Percentiles rank a stretch among this genome's conserved stretches.
phyloP scores from a whole-genome alignment of 2,113 vertebrate genomes.

The Malurus melanocephalus region DNA sequence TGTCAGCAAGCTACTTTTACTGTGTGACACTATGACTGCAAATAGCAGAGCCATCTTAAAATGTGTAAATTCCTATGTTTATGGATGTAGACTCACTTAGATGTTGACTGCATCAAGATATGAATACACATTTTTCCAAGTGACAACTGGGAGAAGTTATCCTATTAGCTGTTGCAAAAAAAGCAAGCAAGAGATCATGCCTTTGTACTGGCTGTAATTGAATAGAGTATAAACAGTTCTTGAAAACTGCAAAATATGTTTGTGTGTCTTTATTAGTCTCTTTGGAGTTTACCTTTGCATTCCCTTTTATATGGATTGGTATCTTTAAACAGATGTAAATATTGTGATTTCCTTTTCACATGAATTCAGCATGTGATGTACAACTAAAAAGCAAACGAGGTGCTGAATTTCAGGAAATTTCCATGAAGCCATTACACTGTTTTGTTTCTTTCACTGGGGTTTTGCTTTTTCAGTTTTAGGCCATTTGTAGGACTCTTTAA shows the following conservation, averaged over 20 bases:
- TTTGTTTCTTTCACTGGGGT: slow-evolving; percentile 14
- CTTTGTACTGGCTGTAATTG: slow-evolving; percentile 56
- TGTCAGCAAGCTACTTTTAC: slow-evolving; percentile 19
- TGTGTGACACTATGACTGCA: slow-evolving; percentile 26
- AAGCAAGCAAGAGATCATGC: slow-evolving; percentile 34
- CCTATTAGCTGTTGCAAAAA: slow-evolving; percentile 47
- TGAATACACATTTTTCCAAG: slow-evolving; percentile 29
- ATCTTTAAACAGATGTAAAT: slow-evolving; percentile 53
- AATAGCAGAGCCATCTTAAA: slow-evolving; percentile 35
- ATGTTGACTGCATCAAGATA: slow-evolving; percentile 44
- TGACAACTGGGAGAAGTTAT: slow-evolving; percentile 56
- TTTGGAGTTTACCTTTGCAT: slow-evolving; percentile 56
- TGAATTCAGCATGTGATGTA: slow-evolving; percentile 41
- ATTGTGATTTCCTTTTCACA: slow-evolving; percentile 55
- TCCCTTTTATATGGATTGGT: slow-evolving; percentile 55
- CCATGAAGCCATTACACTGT: background rate
- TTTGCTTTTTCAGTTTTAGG: slow-evolving; percentile 26
- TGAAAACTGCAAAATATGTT: slow-evolving; percentile 59
- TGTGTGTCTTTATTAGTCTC: slow-evolving; percentile 54
- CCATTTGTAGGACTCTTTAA: slow-evolving; percentile 1
- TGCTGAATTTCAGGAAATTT: slow-evolving; percentile 50
- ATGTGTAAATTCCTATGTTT: slow-evolving; percentile 39
- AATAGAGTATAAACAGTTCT: slow-evolving; percentile 45
- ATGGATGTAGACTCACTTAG: slow-evolving; percentile 55
- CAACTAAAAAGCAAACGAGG: slow-evolving; percentile 32